Conservation (phyloP, 2,113 vertebrate species). For the Cheirogaleus medius region DNA sequence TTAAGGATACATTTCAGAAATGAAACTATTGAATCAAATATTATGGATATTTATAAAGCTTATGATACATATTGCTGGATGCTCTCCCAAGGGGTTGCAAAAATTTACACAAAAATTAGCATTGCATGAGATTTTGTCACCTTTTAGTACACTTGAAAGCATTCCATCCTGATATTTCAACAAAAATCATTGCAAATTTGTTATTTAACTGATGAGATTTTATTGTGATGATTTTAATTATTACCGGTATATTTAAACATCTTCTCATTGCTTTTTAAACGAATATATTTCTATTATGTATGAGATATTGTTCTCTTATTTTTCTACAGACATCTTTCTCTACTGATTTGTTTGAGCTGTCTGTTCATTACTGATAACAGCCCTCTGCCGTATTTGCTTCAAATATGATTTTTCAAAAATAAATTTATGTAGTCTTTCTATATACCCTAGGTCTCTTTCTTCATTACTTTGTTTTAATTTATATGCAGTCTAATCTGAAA, state of each 20-base stretch:
- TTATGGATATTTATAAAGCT: constrained; percentile 62
- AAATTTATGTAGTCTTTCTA: background rate
- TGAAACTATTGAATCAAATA: constrained; percentile 42
- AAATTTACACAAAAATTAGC: constrained; percentile 62
- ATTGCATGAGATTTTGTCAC: constrained; percentile 45
- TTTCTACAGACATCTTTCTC: background rate
- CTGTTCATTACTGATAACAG: background rate
- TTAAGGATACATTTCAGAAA: constrained; percentile 42
- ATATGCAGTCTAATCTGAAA: background rate
- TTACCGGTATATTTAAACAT: background rate
- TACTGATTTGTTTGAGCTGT: background rate
- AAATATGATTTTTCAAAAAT: background rate
- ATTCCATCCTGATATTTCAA: constrained; percentile 25
- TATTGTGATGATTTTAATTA: constrained; percentile 42
- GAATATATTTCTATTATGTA: background rate
- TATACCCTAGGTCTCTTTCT: background rate
- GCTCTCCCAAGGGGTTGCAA: background rate
- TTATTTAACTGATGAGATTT: constrained; percentile 32
- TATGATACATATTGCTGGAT: constrained; percentile 21
- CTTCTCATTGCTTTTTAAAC: constrained; percentile 32
- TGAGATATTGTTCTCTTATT: background rate
- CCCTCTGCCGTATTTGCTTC: background rate
- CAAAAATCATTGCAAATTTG: constrained; percentile 24
- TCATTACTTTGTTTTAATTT: background rate
- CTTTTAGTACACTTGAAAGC: constrained; percentile 22